Conservation (phyloP, 2,797 vertebrate genomes). For the Lepidocolaptes lacrymiger region DNA sequence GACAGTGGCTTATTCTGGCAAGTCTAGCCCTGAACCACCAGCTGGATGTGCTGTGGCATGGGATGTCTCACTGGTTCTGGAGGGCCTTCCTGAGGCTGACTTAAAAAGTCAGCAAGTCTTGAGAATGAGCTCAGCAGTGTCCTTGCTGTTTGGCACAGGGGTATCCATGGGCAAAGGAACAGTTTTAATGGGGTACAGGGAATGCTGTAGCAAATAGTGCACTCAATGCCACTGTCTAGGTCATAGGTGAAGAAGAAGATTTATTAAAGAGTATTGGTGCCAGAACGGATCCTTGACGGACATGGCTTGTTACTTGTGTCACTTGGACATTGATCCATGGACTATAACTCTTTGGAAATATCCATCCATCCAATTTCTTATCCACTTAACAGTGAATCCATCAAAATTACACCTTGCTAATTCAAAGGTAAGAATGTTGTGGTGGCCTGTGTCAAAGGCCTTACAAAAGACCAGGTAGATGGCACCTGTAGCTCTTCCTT, state of each 20-base stretch:
- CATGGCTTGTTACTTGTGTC: not conserved
- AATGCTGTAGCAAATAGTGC: not conserved
- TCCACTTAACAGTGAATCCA: not conserved
- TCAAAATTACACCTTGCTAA: not conserved
- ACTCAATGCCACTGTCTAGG: not conserved
- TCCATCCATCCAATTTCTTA: not conserved
- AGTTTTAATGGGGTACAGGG: not conserved
- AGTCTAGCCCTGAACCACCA: not conserved
- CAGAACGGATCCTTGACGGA: not conserved
- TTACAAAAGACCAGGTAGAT: not conserved
- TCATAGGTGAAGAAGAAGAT: not conserved
- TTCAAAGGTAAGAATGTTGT: not conserved
- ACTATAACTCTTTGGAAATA: not conserved
- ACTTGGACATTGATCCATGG: not conserved
- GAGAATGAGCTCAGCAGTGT: not conserved
- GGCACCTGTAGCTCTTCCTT: not conserved
- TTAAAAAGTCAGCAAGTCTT: not conserved
- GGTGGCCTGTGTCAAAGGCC: not conserved
- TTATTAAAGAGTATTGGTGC: not conserved
- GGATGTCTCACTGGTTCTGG: not conserved
- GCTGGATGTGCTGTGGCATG: not conserved
- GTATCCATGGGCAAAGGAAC: not conserved
- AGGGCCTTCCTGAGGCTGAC: not conserved
- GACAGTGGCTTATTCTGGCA: not conserved
- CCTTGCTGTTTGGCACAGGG: accelerated